Evolutionary conservation across 1,140 invertebrate species (phyloP).

Genomic region (Drosophila pachea): DNA sequence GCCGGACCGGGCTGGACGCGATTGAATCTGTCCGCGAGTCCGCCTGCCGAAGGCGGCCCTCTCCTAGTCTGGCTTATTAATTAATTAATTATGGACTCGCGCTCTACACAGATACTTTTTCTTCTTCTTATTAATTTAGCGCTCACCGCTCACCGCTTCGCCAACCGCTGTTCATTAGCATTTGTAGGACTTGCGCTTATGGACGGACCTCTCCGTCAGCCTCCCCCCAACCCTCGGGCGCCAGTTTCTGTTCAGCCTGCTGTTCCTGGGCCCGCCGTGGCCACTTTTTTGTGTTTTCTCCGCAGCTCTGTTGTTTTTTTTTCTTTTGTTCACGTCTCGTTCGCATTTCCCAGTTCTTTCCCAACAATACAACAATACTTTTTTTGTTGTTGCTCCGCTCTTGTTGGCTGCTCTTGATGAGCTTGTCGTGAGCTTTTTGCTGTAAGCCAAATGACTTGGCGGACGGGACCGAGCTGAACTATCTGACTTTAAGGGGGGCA

Average conservation of each 20-base stretch:
- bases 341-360: conserved; percentile 7
- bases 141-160: not conserved
- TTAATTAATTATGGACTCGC: conserved; percentile 46
- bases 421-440: conserved; percentile 36
- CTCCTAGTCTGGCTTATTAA: conserved; percentile 35
- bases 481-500: conserved; percentile 1
- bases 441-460: conserved; percentile 3
- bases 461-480: conserved; percentile 6
- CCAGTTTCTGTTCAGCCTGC: not conserved
- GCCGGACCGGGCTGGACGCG: no score
- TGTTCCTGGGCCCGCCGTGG: not conserved
- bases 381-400: conserved; percentile 8
- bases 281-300: conserved; percentile 32
- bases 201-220: not conserved
- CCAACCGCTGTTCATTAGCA: conserved; percentile 37
- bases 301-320: not conserved
- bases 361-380: conserved; percentile 18
- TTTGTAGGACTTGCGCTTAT: conserved; percentile 39
- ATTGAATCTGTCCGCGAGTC: no score
- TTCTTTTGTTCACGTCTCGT: not conserved
- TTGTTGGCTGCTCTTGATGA: conserved; percentile 29
- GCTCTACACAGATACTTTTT: conserved; percentile 25
- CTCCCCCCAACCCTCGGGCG: not conserved
- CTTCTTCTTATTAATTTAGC: conserved; percentile 39
- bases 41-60: not conserved